Conservation (phyloP, 2,113 vertebrate genomes). For the Synchiropus splendidus region DNA sequence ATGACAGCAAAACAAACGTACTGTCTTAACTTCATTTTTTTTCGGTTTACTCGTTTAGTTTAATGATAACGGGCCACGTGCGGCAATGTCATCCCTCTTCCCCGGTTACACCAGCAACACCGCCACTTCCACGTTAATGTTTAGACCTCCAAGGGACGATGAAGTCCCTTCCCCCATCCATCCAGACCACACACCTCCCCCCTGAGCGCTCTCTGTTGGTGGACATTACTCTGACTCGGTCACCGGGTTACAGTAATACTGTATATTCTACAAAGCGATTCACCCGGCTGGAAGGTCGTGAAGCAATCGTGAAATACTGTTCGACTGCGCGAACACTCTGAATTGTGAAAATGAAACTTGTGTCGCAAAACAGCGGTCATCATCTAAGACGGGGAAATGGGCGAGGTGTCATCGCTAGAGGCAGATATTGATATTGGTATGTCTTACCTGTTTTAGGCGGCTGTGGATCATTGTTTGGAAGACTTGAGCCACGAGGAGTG, state of each 20-base stretch:
- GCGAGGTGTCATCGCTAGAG: too few species aligned
- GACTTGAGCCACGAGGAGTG: constrained; percentile 69
- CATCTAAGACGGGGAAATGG: background rate
- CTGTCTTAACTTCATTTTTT: too few species aligned
- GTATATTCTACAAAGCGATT: too few species aligned
- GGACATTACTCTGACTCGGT: background rate
- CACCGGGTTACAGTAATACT: constrained; percentile 2
- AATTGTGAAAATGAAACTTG: background rate
- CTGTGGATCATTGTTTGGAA: constrained; percentile 70
- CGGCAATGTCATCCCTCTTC: too few species aligned
- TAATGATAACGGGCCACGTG: too few species aligned
- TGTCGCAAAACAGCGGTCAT: background rate
- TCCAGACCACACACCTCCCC: background rate
- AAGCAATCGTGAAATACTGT: too few species aligned
- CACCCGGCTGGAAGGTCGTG: too few species aligned
- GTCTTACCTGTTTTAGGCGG: constrained; percentile 67
- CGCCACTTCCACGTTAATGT: background rate
- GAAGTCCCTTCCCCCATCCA: constrained; percentile 1
- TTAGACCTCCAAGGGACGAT: background rate
- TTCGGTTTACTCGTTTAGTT: too few species aligned
- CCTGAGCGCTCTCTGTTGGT: background rate
- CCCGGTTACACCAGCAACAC: too few species aligned
- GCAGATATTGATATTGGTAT: too few species aligned
- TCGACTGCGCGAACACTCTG: background rate
- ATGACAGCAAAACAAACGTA: too few species aligned